A percentile compares a stretch with the other conserved stretches of the same genome.
phyloP scores from a whole-genome alignment of 2,888 invertebrate species.

The Marasmarcha lunaedactyla region DNA sequence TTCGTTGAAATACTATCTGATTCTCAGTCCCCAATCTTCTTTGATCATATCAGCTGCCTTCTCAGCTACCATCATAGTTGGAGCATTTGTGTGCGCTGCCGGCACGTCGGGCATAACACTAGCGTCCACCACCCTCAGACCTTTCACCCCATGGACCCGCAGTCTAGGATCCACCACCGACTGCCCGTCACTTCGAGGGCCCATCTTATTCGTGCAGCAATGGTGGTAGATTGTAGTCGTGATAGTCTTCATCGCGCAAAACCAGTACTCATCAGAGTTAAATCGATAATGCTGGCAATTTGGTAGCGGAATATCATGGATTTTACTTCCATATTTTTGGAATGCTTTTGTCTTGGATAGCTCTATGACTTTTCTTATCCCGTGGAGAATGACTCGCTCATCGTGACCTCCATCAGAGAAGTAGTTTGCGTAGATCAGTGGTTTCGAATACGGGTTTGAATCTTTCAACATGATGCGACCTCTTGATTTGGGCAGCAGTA shows the following conservation, averaged over 20 bases:
- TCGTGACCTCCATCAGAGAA: constrained; percentile 70
- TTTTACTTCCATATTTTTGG: constrained; percentile 55
- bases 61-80: constrained; percentile 71
- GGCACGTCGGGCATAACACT: constrained; percentile 70
- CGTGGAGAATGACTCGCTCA: constrained; percentile 50
- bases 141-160: constrained; percentile 54
- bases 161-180: constrained; percentile 66
- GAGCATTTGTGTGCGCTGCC: constrained; percentile 70
- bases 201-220: constrained; percentile 68
- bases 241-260: constrained; percentile 69
- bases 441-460: constrained; percentile 75
- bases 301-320: constrained; percentile 65
- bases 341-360: constrained; percentile 64
- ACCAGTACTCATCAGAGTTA: constrained; percentile 76
- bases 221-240: constrained; percentile 69
- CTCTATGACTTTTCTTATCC: constrained; percentile 47
- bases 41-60: constrained; percentile 68
- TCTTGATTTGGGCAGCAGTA: constrained; percentile 73
- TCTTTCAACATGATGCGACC: constrained; percentile 72
- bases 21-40: constrained; percentile 42
- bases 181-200: constrained; percentile 47
- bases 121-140: constrained; percentile 67
- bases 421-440: constrained; percentile 76
- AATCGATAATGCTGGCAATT: constrained; percentile 65
- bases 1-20: too few relatives aligned